Base-by-base conservation (phyloP, 2,797 vertebrate genomes). In the Chaunax sp. region DNA sequence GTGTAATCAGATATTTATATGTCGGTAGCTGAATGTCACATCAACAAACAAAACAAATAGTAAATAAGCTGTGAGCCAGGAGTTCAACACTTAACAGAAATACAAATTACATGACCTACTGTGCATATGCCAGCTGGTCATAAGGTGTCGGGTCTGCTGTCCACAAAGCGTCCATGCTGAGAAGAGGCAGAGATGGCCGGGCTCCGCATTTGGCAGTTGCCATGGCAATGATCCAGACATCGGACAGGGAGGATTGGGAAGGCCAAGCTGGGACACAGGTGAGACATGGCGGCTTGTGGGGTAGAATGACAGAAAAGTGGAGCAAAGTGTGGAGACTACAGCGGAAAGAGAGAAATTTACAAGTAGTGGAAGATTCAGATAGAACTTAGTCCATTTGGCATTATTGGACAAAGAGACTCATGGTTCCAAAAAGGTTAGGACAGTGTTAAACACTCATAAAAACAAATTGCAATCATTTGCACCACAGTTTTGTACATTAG, bases 161-260 rank as follows among this genome's bases (percentile, higher is more conserved):
- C 45, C 46, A 26, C 85, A 91, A 90, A 85, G 69, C 72, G 71
- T 82, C 83, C 87, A 96, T 96, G 96, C 92, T 95, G 8, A 93
- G 95, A 59, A 92, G 95, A 30, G 80, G 93, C 3, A 92, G 95
- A 44, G 95, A 89, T 72, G 91, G 94, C 87, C 92, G 90, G 28
- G 90, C 94, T 43, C 93, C 93, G 90, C 94, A 88, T 69, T 93
- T 94, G 16, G 93, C 67, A 0, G 95, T 96, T 20, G 52, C 86
- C 51, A 65, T 92, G 83, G 82, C 90, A 0, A 60, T 70, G n/a
- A 82, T 92, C 64, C 81, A 94, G 65, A 77, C 84, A 1, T 55
- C 77, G 0, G 86, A 91, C 0, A 22, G 77, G 0, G 81, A 89
- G 12, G 90, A 90, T 56, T 87, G 90, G 92, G 93, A 92, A 22